These are phyloP conservation scores for Dinocampus coccinellae DNA, from an alignment of 2,888 invertebrate genomes.

Conservation along the genomic window DNA sequence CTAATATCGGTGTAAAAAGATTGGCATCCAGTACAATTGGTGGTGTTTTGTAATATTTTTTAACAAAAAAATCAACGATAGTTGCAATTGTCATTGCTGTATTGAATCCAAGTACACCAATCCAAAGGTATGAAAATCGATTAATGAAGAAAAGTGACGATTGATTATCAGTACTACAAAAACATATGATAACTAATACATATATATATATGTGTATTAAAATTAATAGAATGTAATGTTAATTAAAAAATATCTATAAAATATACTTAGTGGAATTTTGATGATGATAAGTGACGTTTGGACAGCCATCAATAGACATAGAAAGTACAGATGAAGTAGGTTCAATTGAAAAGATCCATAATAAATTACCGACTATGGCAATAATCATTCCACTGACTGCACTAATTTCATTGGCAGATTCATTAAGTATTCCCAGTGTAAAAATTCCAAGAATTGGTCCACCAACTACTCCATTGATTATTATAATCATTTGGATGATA, in stretches of 20 bases:
- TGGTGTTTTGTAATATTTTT: constrained; percentile 58
- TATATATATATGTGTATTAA: not conserved
- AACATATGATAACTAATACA: constrained; percentile 5
- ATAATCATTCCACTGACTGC: constrained; percentile 55
- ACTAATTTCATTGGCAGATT: constrained; percentile 78
- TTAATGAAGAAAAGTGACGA: constrained; percentile 76
- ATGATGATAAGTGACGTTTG: constrained; percentile 37
- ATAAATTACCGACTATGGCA: constrained; percentile 47
- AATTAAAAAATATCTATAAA: constrained; percentile 3
- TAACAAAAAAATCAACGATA: constrained; percentile 69
- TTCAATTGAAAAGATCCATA: constrained; percentile 54
- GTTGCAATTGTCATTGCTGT: constrained; percentile 72
- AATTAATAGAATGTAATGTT: not conserved
- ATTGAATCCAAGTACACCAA: constrained; percentile 73
- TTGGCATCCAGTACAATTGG: constrained; percentile 71
- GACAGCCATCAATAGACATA: constrained; percentile 50
- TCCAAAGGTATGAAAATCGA: constrained; percentile 82
- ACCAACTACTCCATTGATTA: constrained; percentile 87
- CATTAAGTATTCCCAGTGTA: constrained; percentile 88
- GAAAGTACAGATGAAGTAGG: constrained; percentile 47
- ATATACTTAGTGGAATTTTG: not conserved
- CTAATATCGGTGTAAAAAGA: constrained; percentile 74
- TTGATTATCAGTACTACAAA: constrained; percentile 37
- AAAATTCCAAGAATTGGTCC: constrained; percentile 90
- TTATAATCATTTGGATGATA: constrained; percentile 76